Evolutionary conservation across 2,113 vertebrate species (phyloP).

Genomic region (Sorex araneus): DNA sequence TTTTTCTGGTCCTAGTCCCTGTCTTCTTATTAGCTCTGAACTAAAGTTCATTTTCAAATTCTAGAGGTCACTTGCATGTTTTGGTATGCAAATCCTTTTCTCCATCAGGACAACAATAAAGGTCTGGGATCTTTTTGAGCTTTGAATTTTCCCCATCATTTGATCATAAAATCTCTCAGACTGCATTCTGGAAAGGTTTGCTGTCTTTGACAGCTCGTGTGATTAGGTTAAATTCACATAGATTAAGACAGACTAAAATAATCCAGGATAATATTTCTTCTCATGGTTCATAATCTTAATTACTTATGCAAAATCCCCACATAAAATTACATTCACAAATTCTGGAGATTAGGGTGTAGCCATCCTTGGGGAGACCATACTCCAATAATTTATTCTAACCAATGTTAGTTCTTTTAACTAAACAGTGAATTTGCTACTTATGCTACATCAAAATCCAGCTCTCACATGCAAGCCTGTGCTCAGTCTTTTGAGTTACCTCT

Average conservation of each 20-base stretch:
- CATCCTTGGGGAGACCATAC: not conserved
- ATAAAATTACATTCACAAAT: not conserved
- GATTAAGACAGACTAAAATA: not conserved
- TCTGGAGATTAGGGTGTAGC: not conserved
- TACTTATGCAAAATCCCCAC: not conserved
- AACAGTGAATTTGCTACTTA: too few relatives aligned
- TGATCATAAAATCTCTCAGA: not conserved
- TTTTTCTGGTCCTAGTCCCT: not conserved
- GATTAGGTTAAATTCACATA: not conserved
- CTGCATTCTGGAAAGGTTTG: not conserved
- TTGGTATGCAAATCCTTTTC: not conserved
- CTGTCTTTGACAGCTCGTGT: slow-evolving; percentile 1
- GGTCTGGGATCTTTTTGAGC: not conserved
- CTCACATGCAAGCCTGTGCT: too few relatives aligned
- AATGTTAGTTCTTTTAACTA: too few relatives aligned
- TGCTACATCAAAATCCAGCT: too few relatives aligned
- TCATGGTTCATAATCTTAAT: not conserved
- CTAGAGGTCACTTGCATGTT: not conserved
- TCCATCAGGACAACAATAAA: not conserved
- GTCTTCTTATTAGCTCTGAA: not conserved
- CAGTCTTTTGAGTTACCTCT: too few relatives aligned
- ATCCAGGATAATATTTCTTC: not conserved
- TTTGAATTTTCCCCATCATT: slow-evolving; percentile 5
- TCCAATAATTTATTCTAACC: not conserved
- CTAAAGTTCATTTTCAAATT: not conserved